These are phyloP conservation scores for Lepus townsendii DNA, from an alignment of 2,797 vertebrate genomes.

Conservation along the genomic window DNA sequence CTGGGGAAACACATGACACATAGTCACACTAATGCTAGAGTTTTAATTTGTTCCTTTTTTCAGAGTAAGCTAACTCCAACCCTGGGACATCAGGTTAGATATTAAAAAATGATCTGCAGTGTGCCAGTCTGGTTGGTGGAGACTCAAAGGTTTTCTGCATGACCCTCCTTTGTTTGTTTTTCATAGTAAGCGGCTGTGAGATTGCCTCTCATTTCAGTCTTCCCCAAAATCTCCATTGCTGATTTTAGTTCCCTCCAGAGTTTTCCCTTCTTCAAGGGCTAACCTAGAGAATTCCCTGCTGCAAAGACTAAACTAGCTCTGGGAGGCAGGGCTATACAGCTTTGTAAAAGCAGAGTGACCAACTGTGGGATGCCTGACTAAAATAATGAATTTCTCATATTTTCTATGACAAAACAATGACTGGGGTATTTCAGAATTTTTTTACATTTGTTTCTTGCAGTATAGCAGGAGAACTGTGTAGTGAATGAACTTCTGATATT, in stretches of 20 bases:
- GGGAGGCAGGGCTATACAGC: not conserved
- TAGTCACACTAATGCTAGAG: not conserved
- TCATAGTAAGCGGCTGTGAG: not conserved
- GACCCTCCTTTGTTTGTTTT: not conserved
- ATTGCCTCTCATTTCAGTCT: not conserved
- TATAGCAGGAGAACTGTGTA: not conserved
- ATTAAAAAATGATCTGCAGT: not conserved
- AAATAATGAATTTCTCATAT: conserved; percentile 4
- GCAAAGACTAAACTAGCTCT: not conserved
- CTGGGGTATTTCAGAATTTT: not conserved
- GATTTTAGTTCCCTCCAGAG: not conserved
- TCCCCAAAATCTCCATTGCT: not conserved
- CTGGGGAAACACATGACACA: not conserved
- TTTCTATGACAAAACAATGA: not conserved
- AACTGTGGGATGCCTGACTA: not conserved
- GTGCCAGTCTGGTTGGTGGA: not conserved
- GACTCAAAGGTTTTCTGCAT: not conserved
- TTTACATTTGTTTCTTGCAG: not conserved
- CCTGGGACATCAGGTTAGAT: not conserved
- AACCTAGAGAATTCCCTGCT: not conserved
- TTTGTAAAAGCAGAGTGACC: not conserved
- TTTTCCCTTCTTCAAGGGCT: not conserved
- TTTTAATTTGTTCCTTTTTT: conserved; percentile 42
- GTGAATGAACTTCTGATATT: not conserved
- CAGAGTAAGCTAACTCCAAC: not conserved